Conservation (phyloP, 1,140 invertebrate species). For the Lepidotrigona ventralis region DNA sequence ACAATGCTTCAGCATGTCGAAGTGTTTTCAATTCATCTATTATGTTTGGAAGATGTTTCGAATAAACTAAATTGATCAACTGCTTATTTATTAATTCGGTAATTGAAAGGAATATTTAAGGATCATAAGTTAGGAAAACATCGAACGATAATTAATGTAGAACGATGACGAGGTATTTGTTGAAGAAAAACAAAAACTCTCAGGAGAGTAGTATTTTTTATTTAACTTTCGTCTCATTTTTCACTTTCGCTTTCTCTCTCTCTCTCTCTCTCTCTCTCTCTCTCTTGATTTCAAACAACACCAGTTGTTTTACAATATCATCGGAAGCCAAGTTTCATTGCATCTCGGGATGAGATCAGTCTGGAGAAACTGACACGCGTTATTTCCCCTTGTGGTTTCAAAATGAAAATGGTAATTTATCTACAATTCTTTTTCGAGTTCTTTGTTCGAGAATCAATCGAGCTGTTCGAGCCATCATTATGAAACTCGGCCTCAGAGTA, state of each 20-base stretch:
- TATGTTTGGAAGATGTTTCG: not conserved
- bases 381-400: too few species aligned
- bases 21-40: not conserved
- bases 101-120: too few species aligned
- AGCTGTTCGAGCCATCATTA: not conserved
- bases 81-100: not conserved
- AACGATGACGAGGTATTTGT: not conserved
- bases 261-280: too few species aligned
- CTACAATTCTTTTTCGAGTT: not conserved
- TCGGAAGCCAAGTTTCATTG: not conserved
- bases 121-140: not conserved
- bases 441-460: not conserved
- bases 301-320: not conserved
- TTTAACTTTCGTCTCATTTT: slow-evolving; percentile 12
- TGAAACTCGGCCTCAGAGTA: not conserved
- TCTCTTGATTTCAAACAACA: not conserved
- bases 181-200: not conserved
- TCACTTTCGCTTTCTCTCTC: not conserved
- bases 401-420: not conserved
- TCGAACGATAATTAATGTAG: not conserved
- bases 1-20: not conserved
- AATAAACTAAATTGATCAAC: not conserved
- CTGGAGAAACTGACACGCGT: not conserved
- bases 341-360: not conserved
- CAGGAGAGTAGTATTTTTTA: slow-evolving; percentile 14